Evolutionary conservation across 2,113 vertebrate genomes (phyloP).

Genomic region (Bos indicus): DNA sequence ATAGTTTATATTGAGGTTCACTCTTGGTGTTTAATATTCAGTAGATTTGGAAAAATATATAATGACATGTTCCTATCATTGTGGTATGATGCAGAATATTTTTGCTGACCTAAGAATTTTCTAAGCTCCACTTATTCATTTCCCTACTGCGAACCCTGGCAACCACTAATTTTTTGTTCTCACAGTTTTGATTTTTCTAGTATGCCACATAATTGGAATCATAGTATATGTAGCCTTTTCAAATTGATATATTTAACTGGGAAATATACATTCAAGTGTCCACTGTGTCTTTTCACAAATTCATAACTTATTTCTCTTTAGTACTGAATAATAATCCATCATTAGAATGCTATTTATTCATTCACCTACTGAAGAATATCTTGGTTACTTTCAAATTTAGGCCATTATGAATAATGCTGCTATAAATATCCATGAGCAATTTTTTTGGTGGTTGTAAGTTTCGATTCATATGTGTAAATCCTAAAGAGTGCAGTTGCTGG

Average conservation of each 20-base stretch:
- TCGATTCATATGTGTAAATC: neutral
- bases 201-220: neutral
- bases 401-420: neutral
- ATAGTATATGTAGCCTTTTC: neutral
- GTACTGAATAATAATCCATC: neutral
- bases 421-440: neutral
- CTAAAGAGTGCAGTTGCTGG: neutral
- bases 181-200: neutral
- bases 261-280: neutral
- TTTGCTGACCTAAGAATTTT: neutral
- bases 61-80: neutral
- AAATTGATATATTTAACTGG: neutral
- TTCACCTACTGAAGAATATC: neutral
- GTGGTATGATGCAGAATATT: neutral
- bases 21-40: neutral
- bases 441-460: neutral
- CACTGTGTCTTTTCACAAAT: neutral
- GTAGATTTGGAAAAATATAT: neutral
- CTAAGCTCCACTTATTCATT: neutral
- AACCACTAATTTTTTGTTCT: neutral
- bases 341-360: neutral
- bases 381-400: neutral
- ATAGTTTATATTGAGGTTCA: neutral
- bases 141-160: rapidly evolving
- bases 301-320: neutral